phyloP scores from a whole-genome alignment of 2,888 invertebrate species.

The Gibbula magus region DNA sequence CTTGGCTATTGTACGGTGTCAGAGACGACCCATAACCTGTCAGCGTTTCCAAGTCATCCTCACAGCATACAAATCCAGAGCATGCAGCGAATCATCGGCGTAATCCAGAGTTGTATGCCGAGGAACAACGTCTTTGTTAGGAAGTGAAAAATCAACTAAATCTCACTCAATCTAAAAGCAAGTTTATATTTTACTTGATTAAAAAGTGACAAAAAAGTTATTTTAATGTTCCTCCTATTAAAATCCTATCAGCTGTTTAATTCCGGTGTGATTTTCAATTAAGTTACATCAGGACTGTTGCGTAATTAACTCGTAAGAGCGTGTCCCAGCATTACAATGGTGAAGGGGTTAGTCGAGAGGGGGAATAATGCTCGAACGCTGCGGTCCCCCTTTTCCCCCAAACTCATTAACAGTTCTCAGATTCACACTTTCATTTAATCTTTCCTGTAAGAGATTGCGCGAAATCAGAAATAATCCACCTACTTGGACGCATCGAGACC shows the following conservation, averaged over 20 bases:
- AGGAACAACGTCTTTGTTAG: too few relatives aligned
- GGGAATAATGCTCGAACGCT: constrained; percentile 1
- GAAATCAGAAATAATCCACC: constrained; percentile 22
- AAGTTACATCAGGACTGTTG: constrained; percentile 16
- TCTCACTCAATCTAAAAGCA: too few relatives aligned
- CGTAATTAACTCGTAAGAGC: constrained; percentile 1
- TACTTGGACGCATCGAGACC: constrained; percentile 22
- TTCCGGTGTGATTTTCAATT: constrained; percentile 16
- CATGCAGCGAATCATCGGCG: too few relatives aligned
- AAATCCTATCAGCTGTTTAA: constrained; percentile 3
- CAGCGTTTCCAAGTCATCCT: too few relatives aligned
- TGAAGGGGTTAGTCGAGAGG: not conserved
- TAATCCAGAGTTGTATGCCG: too few relatives aligned
- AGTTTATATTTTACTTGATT: too few relatives aligned
- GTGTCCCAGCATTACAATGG: not conserved
- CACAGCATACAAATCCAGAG: too few relatives aligned
- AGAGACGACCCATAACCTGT: too few relatives aligned
- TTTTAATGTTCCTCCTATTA: not conserved
- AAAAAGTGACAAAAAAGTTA: too few relatives aligned
- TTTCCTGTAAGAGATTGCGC: constrained; percentile 8
- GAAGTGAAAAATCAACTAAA: too few relatives aligned
- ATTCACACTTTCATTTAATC: constrained; percentile 22
- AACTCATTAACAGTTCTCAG: constrained; percentile 14
- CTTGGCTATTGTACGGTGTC: too few relatives aligned
- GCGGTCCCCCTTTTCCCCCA: not conserved